Base-by-base conservation (phyloP, 2,797 vertebrate genomes). In the Siniperca undulata region DNA sequence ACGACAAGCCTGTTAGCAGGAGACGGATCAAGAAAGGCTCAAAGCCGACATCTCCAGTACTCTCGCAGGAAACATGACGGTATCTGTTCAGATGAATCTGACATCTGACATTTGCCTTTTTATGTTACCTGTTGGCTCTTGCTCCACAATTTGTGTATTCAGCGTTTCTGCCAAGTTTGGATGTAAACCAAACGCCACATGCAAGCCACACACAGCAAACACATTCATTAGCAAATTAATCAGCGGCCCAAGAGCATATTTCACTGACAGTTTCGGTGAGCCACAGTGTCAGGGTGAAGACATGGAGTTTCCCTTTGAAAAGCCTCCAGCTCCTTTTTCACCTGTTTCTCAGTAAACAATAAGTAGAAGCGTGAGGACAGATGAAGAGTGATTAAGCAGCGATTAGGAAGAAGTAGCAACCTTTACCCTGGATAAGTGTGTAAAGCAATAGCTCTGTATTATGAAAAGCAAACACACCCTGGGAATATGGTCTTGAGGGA, bases 161-260 rank as follows among this genome's bases (percentile, higher is more conserved):
- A 82, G 86, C 86, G 11, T 86, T 86, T 86, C 81, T 88, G 88
- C 88, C 88, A 91, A 81, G 70, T 88, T 91, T 92, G 91, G 85
- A 85, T 86, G 86, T 84, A 88, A 93, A 93, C 85, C 84, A 83
- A 88, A 91, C 67, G 89, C 85, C 50, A 60, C 87, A 64, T 83
- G 80, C 82, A 73, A 88, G 74, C 89, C 86, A n/a, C 91, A 91
- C 80, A 69, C 87, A 76, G 80, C 85, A 86, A 92, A 91, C 77
- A 91, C 76, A 86, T 84, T 94, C 85, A 91, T 93, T 91, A 90
- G 88, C 83, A 85, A 92, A 94, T 94, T 86, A 92, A 93, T 94
- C 87, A 84, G 83, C 53, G 30, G 88, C 72, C 55, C 50, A 44
- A 52, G 78, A 80, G 82, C 83, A 81, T 87, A 75, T 88, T 93